These are phyloP conservation scores for Protomyctophum bolini DNA, from an alignment of 2,113 vertebrate genomes.

Conservation along the genomic window DNA sequence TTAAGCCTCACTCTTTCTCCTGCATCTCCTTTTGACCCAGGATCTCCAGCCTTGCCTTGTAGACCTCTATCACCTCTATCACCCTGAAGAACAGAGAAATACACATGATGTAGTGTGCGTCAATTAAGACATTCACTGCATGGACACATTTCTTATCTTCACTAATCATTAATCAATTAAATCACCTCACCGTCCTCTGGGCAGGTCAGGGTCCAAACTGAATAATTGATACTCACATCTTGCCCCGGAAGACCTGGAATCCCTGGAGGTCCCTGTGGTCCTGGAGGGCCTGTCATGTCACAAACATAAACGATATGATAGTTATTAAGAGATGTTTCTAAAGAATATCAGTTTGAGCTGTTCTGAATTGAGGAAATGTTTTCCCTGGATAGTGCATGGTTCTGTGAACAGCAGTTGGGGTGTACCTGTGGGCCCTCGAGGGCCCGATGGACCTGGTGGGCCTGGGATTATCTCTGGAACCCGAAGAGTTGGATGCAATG, in stretches of 20 bases:
- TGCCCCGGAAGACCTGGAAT: constrained; percentile 81
- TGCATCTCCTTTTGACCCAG: constrained; percentile 81
- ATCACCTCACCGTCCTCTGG: not conserved
- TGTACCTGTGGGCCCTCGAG: constrained; percentile 67
- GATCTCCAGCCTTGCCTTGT: constrained; percentile 72
- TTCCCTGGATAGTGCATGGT: not conserved
- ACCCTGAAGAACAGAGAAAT: constrained; percentile 62
- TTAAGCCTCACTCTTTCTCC: constrained; percentile 79
- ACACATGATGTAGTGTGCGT: not conserved
- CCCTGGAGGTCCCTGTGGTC: constrained; percentile 83
- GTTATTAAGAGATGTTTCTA: not conserved
- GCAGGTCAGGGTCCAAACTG: not conserved
- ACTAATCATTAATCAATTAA: constrained; percentile 1
- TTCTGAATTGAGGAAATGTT: not conserved
- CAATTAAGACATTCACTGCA: not conserved
- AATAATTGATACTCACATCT: constrained; percentile 77
- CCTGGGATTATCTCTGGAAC: constrained; percentile 56
- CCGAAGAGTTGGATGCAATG: not conserved
- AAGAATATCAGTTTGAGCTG: not conserved
- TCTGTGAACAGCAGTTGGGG: not conserved
- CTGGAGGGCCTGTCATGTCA: constrained; percentile 68
- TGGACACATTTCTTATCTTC: not conserved
- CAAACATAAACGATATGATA: not conserved
- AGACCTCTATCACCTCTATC: constrained; percentile 73
- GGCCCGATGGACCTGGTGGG: constrained; percentile 75